A percentile compares a stretch with the other conserved stretches of the same genome.
Conservation (phyloP, 2,113 vertebrate genomes). For the Chlorodrepanis virens region DNA sequence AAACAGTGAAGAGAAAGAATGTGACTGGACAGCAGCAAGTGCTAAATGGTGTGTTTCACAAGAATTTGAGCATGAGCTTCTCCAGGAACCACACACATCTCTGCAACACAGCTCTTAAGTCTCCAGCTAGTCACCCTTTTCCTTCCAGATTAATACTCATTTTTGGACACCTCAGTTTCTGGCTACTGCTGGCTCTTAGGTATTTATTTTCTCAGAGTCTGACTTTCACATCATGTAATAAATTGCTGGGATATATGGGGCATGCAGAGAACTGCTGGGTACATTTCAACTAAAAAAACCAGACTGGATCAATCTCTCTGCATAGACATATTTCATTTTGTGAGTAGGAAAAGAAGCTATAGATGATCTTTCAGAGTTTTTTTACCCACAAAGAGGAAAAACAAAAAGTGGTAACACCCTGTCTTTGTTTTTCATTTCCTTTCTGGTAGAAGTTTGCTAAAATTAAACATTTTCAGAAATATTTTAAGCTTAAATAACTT, state of each 20-base stretch:
- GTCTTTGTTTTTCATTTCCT: neutral
- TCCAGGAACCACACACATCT: neutral
- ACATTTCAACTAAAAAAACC: neutral
- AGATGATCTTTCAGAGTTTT: neutral
- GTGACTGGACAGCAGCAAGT: neutral
- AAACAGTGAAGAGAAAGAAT: constrained; percentile 11
- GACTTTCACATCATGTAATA: constrained; percentile 20
- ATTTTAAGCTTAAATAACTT: neutral
- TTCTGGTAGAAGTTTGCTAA: neutral
- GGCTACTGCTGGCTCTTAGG: neutral
- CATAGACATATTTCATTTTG: neutral
- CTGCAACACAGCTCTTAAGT: neutral
- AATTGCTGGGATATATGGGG: constrained; percentile 7
- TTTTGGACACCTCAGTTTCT: neutral
- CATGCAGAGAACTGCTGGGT: neutral
- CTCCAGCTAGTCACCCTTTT: neutral
- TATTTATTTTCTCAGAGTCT: constrained; percentile 24
- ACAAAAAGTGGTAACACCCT: neutral
- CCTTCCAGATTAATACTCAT: neutral
- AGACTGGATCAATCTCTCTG: neutral
- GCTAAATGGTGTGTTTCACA: constrained; percentile 10
- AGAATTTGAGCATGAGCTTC: neutral
- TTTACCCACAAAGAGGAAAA: neutral
- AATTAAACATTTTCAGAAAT: neutral
- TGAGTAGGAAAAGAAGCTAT: neutral